Evolutionary conservation across 2,797 vertebrate species (phyloP).

Genomic region (Danio albolineatus): DNA sequence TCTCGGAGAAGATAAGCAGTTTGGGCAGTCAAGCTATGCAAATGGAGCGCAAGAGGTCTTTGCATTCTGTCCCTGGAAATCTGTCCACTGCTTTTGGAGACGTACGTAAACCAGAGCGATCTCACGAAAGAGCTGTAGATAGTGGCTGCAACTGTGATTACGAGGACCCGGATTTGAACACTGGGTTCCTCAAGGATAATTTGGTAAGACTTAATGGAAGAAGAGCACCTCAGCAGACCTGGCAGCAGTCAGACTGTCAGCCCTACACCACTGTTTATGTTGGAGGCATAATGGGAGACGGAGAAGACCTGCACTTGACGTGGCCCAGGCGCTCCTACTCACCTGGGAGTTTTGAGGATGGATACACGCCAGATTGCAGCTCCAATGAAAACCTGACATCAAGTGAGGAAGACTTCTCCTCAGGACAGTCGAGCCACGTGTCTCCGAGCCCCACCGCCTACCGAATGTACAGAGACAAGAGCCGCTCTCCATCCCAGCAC

Average conservation of each 20-base stretch:
- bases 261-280: conserved; percentile 91
- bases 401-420: conserved; percentile 95
- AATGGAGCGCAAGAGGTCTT: conserved; percentile 91
- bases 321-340: conserved; percentile 97
- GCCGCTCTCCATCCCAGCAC: conserved; percentile 92
- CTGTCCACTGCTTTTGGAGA: conserved; percentile 79
- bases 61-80: conserved; percentile 84
- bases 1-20: conserved; percentile 90
- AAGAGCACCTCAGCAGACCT: conserved; percentile 83
- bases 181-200: conserved; percentile 84
- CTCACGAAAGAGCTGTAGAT: conserved; percentile 82
- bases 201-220: conserved; percentile 83
- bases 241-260: conserved; percentile 90
- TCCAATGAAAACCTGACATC: conserved; percentile 99
- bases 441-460: conserved; percentile 92
- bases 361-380: conserved; percentile 98
- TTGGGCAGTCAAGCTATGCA: conserved; percentile 94
- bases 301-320: conserved; percentile 90
- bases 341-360: conserved; percentile 94
- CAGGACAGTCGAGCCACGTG: conserved; percentile 91
- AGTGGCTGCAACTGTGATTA: conserved; percentile 89
- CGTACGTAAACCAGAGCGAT: conserved; percentile 77
- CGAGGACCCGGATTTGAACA: conserved; percentile 88
- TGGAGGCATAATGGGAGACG: conserved; percentile 82
- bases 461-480: conserved; percentile 89